phyloP scores from a whole-genome alignment of 2,113 vertebrate species.

The Oreochromis tanganicae region DNA sequence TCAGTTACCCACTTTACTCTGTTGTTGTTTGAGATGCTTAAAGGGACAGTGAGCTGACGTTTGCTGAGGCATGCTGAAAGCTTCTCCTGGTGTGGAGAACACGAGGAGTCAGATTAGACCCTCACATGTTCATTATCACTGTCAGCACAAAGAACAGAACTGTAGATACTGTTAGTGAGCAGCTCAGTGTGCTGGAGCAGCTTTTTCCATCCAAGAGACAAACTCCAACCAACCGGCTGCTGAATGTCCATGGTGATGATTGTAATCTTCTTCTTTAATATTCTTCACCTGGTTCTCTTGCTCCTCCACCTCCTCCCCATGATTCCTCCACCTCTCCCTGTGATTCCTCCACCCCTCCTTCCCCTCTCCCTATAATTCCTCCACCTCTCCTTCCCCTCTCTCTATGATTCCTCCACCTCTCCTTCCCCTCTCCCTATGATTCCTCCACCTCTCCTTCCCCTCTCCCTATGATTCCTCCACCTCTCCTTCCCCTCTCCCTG shows the following conservation, averaged over 20 bases:
- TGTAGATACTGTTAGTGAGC: not conserved
- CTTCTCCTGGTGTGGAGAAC: not conserved
- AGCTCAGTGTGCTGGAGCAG: not conserved
- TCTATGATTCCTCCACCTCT: rapidly evolving
- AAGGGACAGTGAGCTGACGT: not conserved
- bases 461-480: rapidly evolving
- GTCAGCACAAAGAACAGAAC: not conserved
- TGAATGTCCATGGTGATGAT: not conserved
- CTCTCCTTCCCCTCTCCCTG: no score
- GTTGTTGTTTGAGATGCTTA: not conserved
- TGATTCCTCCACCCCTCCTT: no score
- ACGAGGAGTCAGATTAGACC: not conserved
- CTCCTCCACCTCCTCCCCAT: no score
- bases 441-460: rapidly evolving
- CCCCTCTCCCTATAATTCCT: rapidly evolving
- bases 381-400: rapidly evolving
- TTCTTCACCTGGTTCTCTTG: not conserved
- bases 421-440: rapidly evolving
- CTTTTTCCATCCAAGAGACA: not conserved
- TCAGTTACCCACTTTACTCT: not conserved
- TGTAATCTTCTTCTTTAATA: not conserved
- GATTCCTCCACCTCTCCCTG: rapidly evolving
- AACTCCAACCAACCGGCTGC: not conserved
- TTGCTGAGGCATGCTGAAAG: not conserved
- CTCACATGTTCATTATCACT: not conserved